phyloP scores from a whole-genome alignment of 2,888 invertebrate genomes.

The Diadegma fenestrale region DNA sequence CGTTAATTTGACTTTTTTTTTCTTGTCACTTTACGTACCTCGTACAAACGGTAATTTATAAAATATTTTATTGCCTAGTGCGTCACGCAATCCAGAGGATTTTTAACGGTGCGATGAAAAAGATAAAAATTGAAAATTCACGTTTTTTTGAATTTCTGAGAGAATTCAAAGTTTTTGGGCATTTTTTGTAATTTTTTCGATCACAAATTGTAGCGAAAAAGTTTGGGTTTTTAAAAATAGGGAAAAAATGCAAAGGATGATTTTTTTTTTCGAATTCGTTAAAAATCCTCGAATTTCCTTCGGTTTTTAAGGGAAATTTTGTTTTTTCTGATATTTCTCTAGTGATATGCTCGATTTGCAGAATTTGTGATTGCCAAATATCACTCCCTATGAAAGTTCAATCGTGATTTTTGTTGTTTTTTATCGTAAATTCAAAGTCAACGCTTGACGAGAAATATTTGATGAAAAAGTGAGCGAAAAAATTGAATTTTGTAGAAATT shows the following conservation, averaged over 20 bases:
- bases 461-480: background rate
- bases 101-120: constrained; percentile 18
- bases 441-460: background rate
- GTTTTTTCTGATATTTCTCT: constrained; percentile 9
- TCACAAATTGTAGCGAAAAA: background rate
- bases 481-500: background rate
- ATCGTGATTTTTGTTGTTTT: background rate
- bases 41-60: constrained; percentile 78
- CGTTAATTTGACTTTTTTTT: constrained; percentile 43
- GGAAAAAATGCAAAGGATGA: background rate
- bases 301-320: background rate
- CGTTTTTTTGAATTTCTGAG: background rate
- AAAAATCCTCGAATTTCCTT: constrained; percentile 5
- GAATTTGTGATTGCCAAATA: constrained; percentile 9
- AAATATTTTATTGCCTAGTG: constrained; percentile 75
- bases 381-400: no score
- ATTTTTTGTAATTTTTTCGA: background rate
- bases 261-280: background rate
- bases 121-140: no score
- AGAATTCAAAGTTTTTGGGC: background rate
- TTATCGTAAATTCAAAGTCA: background rate
- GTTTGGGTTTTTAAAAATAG: background rate
- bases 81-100: background rate
- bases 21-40: constrained; percentile 2
- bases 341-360: constrained; percentile 21